Evolutionary conservation across 1,140 invertebrate species (phyloP).

Genomic region (Proales similis): DNA sequence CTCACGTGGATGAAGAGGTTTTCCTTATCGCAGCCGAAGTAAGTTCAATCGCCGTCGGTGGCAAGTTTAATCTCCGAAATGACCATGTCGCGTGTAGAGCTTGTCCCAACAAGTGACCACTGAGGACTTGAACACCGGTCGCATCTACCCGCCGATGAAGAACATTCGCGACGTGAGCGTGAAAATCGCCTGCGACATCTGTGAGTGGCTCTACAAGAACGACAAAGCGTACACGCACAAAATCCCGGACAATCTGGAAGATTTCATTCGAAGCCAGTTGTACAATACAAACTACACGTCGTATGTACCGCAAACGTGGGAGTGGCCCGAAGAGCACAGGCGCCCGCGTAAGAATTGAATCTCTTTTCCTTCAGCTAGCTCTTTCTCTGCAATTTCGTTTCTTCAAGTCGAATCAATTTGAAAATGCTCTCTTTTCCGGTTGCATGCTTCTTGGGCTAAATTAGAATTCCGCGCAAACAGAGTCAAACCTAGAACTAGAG

Average conservation of each 20-base stretch:
- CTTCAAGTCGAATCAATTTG: not conserved
- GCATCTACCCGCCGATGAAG: constrained; percentile 84
- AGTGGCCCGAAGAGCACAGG: constrained; percentile 51
- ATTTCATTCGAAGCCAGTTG: constrained; percentile 53
- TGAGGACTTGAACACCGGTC: constrained; percentile 72
- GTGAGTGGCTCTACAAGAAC: constrained; percentile 76
- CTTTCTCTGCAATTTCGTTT: not conserved
- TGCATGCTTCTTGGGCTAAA: no score
- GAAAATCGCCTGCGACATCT: constrained; percentile 73
- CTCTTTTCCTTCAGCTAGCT: no score
- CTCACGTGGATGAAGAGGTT: constrained; percentile 47
- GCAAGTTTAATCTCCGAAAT: not conserved
- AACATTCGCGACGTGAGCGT: constrained; percentile 79
- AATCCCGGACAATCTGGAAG: constrained; percentile 37
- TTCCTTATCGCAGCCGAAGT: constrained; percentile 52
- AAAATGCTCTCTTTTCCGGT: not conserved
- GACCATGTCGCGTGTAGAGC: constrained; percentile 55
- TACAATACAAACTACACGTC: constrained; percentile 57
- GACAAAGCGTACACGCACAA: constrained; percentile 55
- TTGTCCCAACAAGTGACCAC: constrained; percentile 74
- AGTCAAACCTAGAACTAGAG: no score
- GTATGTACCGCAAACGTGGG: constrained; percentile 53
- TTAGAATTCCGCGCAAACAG: no score
- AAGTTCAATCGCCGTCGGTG: constrained; percentile 6
- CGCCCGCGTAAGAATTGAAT: constrained; percentile 14